These are phyloP conservation scores for Babyrousa celebensis DNA, from an alignment of 2,797 vertebrate species.

Conservation along the genomic window DNA sequence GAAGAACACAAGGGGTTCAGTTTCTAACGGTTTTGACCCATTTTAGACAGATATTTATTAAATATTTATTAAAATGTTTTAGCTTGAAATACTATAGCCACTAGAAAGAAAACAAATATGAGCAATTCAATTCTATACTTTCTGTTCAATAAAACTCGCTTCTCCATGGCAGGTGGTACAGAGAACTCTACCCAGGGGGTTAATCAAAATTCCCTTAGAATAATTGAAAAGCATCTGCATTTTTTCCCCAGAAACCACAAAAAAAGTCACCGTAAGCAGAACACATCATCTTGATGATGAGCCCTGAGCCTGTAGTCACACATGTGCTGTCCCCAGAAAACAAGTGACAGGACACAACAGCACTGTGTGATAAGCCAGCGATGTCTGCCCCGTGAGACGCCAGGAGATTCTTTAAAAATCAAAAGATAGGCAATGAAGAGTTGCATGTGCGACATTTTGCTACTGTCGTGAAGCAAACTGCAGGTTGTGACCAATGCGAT, in stretches of 20 bases:
- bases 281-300: slow-evolving; percentile 80
- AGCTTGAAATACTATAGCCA: slow-evolving; percentile 83
- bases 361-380: slow-evolving; percentile 36
- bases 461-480: neutral
- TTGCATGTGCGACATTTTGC: slow-evolving; percentile 59
- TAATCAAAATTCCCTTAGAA: slow-evolving; percentile 84
- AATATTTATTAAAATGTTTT: slow-evolving; percentile 85
- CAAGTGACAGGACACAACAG: slow-evolving; percentile 73
- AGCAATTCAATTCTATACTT: slow-evolving; percentile 85
- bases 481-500: neutral
- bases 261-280: slow-evolving; percentile 80
- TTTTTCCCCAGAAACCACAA: slow-evolving; percentile 76
- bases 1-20: slow-evolving; percentile 67
- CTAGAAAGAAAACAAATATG: slow-evolving; percentile 87
- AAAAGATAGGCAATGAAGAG: slow-evolving; percentile 31
- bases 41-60: slow-evolving; percentile 81
- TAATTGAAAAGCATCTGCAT: slow-evolving; percentile 87
- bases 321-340: slow-evolving; percentile 73
- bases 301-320: slow-evolving; percentile 68
- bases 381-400: slow-evolving; percentile 33
- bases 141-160: slow-evolving; percentile 85
- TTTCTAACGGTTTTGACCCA: slow-evolving; percentile 71
- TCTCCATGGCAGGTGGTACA: slow-evolving; percentile 84
- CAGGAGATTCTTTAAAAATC: neutral
- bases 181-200: slow-evolving; percentile 84